Evolutionary conservation across 2,888 invertebrate species (phyloP).

Genomic region (Plebejus anna): DNA sequence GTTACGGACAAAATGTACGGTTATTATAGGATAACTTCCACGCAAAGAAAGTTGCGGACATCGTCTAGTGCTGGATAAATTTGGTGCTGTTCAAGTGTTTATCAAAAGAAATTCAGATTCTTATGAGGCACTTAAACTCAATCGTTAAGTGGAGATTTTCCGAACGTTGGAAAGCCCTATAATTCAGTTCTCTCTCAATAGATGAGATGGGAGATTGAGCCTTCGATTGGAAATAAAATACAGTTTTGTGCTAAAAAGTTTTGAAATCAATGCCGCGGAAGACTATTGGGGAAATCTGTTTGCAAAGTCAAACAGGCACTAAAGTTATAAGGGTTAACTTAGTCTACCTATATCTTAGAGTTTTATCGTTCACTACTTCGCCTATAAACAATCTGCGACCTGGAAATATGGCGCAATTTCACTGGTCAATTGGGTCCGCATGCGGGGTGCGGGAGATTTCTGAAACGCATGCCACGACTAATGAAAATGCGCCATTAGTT

Average conservation of each 20-base stretch:
- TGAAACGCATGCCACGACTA: no score
- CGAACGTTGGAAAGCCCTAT: neutral
- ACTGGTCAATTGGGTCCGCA: no score
- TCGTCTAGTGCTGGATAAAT: neutral
- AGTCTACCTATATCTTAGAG: neutral
- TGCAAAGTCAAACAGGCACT: neutral
- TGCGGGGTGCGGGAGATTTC: no score
- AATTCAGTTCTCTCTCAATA: constrained; percentile 4
- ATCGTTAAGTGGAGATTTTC: constrained; percentile 9
- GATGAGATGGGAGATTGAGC: constrained; percentile 15
- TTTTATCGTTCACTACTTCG: neutral
- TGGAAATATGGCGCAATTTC: neutral
- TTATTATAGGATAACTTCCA: neutral
- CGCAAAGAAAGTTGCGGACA: neutral
- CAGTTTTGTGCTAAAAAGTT: constrained; percentile 12
- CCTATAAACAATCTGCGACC: neutral
- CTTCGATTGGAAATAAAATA: constrained; percentile 17
- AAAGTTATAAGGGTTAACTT: neutral
- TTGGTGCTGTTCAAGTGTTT: neutral
- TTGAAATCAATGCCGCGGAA: constrained; percentile 18
- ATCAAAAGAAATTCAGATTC: neutral
- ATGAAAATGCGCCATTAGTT: no score
- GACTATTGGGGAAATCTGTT: constrained; percentile 15
- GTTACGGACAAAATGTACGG: no score
- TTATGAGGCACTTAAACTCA: neutral